Evolutionary conservation across 1,140 invertebrate genomes (phyloP).

Genomic region (Rhysida immarginata): DNA sequence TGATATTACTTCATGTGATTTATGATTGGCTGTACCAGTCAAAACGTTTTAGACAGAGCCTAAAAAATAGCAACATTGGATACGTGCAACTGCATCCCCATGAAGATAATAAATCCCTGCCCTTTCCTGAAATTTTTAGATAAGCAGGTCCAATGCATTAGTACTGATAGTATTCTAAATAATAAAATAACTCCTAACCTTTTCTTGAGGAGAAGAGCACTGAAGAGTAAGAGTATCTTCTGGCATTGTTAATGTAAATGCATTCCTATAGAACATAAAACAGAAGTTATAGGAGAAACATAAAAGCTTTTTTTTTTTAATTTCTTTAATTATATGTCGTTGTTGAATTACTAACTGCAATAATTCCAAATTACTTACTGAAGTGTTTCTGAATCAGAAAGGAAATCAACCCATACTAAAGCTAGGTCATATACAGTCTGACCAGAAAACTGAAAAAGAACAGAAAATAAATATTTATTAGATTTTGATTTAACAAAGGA

Average conservation of each 20-base stretch:
- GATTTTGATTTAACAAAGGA: not conserved
- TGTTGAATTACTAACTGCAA: no score
- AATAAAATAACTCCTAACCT: constrained; percentile 26
- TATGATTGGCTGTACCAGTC: no score
- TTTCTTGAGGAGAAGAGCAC: constrained; percentile 46
- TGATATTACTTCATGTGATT: no score
- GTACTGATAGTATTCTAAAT: no score
- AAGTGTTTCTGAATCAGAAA: constrained; percentile 36
- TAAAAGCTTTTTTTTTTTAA: no score
- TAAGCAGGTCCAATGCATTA: no score
- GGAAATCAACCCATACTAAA: constrained; percentile 60
- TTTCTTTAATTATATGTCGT: no score
- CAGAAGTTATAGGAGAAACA: not conserved
- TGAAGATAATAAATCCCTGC: no score
- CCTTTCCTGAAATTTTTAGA: no score
- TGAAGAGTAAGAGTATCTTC: constrained; percentile 56
- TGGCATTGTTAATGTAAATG: constrained; percentile 51
- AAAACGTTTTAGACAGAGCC: no score
- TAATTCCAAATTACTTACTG: constrained; percentile 27
- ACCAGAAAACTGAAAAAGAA: constrained; percentile 33
- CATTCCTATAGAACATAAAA: constrained; percentile 33
- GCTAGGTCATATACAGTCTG: constrained; percentile 46
- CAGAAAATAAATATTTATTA: constrained; percentile 2
- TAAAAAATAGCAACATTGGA: no score
- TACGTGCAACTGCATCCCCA: no score